A percentile compares a stretch with the other conserved stretches of the same genome.
Conservation (phyloP, 2,888 invertebrate genomes). For the Girardia tigrina region DNA sequence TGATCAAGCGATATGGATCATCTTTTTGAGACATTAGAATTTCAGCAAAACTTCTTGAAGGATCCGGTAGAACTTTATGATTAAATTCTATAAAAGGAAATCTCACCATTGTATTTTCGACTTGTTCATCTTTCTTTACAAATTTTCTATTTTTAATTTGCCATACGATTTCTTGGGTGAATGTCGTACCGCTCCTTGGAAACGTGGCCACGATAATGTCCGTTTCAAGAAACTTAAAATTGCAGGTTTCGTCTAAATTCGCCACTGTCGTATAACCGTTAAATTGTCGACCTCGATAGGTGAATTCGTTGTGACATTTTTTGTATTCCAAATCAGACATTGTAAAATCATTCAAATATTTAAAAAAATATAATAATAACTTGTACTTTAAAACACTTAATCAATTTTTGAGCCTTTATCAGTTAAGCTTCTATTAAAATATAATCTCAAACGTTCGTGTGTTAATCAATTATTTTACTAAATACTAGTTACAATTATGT, state of each 20-base stretch:
- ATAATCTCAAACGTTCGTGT: no score
- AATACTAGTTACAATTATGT: no score
- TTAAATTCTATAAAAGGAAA: background rate
- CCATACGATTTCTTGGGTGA: constrained; percentile 2
- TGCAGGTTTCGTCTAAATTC: background rate
- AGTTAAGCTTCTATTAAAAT: no score
- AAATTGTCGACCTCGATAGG: background rate
- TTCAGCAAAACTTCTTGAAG: background rate
- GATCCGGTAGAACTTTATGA: background rate
- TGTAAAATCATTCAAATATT: no score
- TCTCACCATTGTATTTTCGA: background rate
- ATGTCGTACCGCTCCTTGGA: background rate
- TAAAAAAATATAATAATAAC: no score
- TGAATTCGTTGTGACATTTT: no score
- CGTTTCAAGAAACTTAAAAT: background rate
- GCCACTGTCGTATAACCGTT: background rate
- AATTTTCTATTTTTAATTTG: background rate
- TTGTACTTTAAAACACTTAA: no score
- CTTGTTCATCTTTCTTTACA: background rate
- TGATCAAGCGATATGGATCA: background rate
- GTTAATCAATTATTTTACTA: no score
- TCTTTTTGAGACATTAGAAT: constrained; percentile 5
- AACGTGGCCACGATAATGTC: background rate
- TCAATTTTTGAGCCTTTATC: no score
- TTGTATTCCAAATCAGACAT: no score